Percentiles rank a stretch among this genome's conserved stretches.
Evolutionary conservation across 2,797 vertebrate species (phyloP).

Genomic region (Sebastes diploproa): DNA sequence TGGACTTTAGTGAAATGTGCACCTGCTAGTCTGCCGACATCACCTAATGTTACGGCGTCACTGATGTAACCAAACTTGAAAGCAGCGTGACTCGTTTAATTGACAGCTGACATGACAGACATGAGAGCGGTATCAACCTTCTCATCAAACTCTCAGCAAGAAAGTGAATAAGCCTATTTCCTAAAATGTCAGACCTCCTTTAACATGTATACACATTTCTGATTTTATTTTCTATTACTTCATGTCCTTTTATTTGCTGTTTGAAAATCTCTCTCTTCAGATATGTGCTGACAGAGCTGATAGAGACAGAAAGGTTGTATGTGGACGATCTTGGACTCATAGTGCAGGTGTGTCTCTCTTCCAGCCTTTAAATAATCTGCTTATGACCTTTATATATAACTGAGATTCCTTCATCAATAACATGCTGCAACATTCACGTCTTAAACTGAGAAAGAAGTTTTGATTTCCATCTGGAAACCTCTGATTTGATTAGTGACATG

Average conservation of each 20-base stretch:
- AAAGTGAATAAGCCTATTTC: background rate
- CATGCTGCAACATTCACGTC: background rate
- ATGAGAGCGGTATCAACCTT: background rate
- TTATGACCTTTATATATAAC: background rate
- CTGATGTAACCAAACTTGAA: too few relatives aligned
- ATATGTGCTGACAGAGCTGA: constrained; percentile 90
- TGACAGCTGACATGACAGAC: too few relatives aligned
- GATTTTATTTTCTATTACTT: background rate
- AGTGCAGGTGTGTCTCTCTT: constrained; percentile 83
- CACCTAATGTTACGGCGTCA: too few relatives aligned
- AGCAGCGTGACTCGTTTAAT: too few relatives aligned
- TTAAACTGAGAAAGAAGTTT: background rate
- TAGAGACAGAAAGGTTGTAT: constrained; percentile 91
- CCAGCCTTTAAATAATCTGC: background rate
- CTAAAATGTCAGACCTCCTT: background rate
- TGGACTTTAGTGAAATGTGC: too few relatives aligned
- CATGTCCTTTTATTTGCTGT: background rate
- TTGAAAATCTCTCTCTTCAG: constrained; percentile 62
- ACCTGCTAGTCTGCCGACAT: too few relatives aligned
- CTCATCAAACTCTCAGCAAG: background rate
- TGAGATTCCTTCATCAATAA: background rate
- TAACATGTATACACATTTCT: background rate
- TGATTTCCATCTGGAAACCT: background rate
- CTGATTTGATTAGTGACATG: background rate
- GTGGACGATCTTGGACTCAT: constrained; percentile 92